A percentile compares a stretch with the other conserved stretches of the same genome.
Conservation (phyloP, 2,113 vertebrate genomes). For the Brachypteracias leptosomus region DNA sequence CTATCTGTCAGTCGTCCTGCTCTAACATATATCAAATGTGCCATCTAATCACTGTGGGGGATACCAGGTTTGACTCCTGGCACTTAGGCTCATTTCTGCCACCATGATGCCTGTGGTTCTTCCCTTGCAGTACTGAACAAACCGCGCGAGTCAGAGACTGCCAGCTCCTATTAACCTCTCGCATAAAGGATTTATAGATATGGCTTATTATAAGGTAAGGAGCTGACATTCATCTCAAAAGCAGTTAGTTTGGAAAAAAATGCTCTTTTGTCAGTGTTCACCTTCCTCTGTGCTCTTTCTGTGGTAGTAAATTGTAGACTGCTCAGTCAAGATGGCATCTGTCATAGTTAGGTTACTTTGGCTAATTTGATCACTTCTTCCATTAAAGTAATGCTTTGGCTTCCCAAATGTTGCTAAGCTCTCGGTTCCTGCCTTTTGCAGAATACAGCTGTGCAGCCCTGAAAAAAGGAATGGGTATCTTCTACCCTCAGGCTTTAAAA, state of each 20-base stretch:
- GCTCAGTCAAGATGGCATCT: slow-evolving; percentile 34
- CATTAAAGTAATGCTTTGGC: slow-evolving; percentile 31
- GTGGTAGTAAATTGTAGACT: slow-evolving; percentile 50
- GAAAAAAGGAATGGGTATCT: neutral
- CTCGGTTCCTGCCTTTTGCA: neutral
- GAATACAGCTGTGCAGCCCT: neutral
- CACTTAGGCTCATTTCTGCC: slow-evolving; percentile 8
- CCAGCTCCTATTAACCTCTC: slow-evolving; percentile 61
- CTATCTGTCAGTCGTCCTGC: slow-evolving; percentile 18
- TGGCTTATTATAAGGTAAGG: slow-evolving; percentile 61
- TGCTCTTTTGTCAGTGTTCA: slow-evolving; percentile 59
- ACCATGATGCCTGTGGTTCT: neutral
- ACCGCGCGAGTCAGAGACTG: slow-evolving; percentile 2
- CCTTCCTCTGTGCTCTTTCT: slow-evolving; percentile 14
- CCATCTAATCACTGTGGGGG: slow-evolving; percentile 24
- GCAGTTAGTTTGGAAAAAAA: slow-evolving; percentile 43
- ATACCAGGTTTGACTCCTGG: slow-evolving; percentile 44
- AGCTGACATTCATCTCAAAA: slow-evolving; percentile 65
- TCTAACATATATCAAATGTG: slow-evolving; percentile 22
- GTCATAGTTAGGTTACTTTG: slow-evolving; percentile 38
- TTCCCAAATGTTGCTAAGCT: slow-evolving; percentile 3
- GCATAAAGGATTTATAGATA: slow-evolving; percentile 61
- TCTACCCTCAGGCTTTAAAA: neutral
- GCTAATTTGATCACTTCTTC: slow-evolving; percentile 60
- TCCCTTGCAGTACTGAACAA: neutral